Evolutionary conservation across 92 coral and sea anemone species (phyloP).

Genomic region (Epizoanthus ramosus): DNA sequence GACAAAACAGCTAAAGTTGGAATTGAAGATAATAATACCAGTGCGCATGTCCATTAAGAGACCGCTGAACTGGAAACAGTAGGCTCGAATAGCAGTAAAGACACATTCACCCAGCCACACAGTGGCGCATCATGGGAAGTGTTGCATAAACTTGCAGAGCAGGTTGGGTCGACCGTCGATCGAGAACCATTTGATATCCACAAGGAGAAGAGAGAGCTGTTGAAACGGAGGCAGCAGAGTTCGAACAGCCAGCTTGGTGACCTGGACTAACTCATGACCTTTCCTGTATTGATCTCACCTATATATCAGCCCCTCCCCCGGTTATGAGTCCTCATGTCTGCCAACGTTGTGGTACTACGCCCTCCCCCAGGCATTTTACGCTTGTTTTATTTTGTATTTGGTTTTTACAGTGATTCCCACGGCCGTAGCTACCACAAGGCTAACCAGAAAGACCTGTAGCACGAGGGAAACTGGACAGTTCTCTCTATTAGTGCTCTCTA

Average conservation of each 20-base stretch:
- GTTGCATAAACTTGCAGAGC: conserved; percentile 77
- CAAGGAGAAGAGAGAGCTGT: conserved; percentile 66
- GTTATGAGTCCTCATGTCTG: too few relatives aligned
- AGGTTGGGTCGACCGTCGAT: conserved; percentile 85
- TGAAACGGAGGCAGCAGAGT: conserved; percentile 49
- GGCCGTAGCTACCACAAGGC: too few relatives aligned
- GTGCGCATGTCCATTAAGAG: too few relatives aligned
- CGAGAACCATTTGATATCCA: conserved; percentile 79
- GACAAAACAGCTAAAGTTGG: background rate
- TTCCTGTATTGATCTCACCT: background rate
- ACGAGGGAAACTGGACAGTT: too few relatives aligned
- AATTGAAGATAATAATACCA: background rate
- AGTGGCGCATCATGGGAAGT: conserved; percentile 60
- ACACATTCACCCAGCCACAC: background rate
- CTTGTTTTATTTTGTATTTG: too few relatives aligned
- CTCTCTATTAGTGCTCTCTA: too few relatives aligned
- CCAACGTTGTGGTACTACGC: too few relatives aligned
- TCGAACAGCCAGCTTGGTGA: conserved; percentile 16
- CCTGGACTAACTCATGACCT: background rate
- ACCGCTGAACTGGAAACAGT: background rate
- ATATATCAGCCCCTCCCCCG: background rate
- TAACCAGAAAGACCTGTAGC: too few relatives aligned
- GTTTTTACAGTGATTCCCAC: too few relatives aligned
- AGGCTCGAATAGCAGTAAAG: background rate
- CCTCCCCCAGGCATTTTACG: too few relatives aligned